phyloP scores from a whole-genome alignment of 2,888 invertebrate species.

The Galerucella calmariensis region DNA sequence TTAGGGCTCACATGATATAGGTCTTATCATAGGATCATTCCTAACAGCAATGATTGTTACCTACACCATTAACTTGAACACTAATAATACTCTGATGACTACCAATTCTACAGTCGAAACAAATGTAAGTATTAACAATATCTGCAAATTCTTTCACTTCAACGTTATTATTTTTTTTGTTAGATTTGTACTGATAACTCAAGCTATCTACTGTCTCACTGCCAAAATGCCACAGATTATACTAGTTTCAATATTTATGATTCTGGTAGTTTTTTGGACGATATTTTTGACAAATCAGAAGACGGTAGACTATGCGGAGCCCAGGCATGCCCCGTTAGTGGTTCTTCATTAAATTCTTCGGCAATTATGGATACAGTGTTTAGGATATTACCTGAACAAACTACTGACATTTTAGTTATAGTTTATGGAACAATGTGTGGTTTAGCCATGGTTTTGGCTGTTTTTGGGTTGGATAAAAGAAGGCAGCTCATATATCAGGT shows the following conservation, averaged over 20 bases:
- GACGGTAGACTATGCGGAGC: conserved; percentile 71
- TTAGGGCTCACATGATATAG: conserved; percentile 70
- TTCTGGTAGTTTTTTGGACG: conserved; percentile 62
- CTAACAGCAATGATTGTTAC: conserved; percentile 64
- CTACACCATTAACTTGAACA: conserved; percentile 52
- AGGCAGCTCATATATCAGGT: conserved; percentile 67
- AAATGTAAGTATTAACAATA: conserved; percentile 43
- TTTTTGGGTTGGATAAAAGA: conserved; percentile 67
- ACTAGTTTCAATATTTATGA: conserved; percentile 48
- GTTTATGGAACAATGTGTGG: conserved; percentile 64
- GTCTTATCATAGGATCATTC: conserved; percentile 69
- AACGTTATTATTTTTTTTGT: conserved; percentile 4
- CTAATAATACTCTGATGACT: neutral
- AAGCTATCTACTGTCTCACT: conserved; percentile 32
- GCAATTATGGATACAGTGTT: conserved; percentile 40
- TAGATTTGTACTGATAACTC: conserved; percentile 40
- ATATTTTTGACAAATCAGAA: conserved; percentile 68
- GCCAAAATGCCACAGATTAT: conserved; percentile 41
- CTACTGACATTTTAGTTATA: conserved; percentile 61
- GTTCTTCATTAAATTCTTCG: conserved; percentile 38
- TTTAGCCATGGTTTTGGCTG: conserved; percentile 60
- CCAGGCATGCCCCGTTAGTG: conserved; percentile 67
- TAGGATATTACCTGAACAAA: conserved; percentile 58
- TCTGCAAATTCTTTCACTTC: neutral
- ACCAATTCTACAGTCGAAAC: conserved; percentile 44